Percentiles rank a stretch among this genome's conserved stretches.
Conservation (phyloP, 1,140 invertebrate genomes). For the Brachionus asplanchnoidis region DNA sequence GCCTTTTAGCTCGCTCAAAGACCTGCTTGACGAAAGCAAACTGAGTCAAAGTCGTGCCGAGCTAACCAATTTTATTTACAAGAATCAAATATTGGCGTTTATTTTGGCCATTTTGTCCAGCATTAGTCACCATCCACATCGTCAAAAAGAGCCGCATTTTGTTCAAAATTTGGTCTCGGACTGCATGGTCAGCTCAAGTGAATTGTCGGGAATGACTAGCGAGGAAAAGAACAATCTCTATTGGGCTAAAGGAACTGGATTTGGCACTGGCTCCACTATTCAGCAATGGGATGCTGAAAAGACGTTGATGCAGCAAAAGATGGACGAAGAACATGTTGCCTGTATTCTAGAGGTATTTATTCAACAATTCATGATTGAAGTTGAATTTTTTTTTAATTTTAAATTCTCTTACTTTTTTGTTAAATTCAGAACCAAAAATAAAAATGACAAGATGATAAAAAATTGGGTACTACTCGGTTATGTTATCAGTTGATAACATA, state of each 20-base stretch:
- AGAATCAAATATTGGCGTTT: conserved; percentile 53
- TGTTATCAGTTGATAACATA: no score
- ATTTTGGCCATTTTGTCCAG: conserved; percentile 78
- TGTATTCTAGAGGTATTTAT: conserved; percentile 65
- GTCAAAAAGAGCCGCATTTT: conserved; percentile 44
- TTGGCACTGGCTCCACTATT: conserved; percentile 86
- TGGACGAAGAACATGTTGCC: conserved; percentile 87
- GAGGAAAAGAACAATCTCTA: conserved; percentile 61
- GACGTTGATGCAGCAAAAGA: conserved; percentile 75
- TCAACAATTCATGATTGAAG: no score
- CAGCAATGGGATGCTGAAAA: conserved; percentile 93
- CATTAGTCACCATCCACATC: conserved; percentile 73
- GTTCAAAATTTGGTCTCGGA: not conserved
- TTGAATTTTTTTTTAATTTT: no score
- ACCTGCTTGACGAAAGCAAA: conserved; percentile 71
- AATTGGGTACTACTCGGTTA: no score
- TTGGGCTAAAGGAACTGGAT: conserved; percentile 88
- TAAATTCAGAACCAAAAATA: no score
- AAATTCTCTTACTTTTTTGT: no score
- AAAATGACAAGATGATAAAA: no score
- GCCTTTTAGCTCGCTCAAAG: conserved; percentile 77
- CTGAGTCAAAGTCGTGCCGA: conserved; percentile 74
- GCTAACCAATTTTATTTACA: not conserved
- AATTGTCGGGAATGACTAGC: conserved; percentile 57
- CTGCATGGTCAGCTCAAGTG: conserved; percentile 43